phyloP scores from a whole-genome alignment of 2,797 vertebrate genomes.

The Carapus acus region DNA sequence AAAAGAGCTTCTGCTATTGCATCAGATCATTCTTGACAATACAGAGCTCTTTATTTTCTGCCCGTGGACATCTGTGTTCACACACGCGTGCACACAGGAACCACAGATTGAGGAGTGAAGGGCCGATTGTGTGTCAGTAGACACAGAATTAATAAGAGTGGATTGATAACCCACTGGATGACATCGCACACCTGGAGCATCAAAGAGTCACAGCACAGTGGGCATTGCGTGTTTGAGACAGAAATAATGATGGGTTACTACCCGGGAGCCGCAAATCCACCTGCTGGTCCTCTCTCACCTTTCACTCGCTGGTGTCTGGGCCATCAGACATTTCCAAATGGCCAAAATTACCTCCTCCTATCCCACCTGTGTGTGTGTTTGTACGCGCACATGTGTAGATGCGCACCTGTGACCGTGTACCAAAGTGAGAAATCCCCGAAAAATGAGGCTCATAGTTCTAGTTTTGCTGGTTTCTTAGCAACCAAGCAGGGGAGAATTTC shows the following conservation, averaged over 20 bases:
- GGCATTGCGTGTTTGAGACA: constrained; percentile 12
- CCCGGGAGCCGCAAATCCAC: constrained; percentile 10
- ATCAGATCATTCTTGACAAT: no score
- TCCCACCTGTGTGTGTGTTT: constrained; percentile 20
- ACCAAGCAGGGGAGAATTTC: no score
- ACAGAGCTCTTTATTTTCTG: no score
- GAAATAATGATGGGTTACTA: background rate
- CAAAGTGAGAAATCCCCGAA: constrained; percentile 27
- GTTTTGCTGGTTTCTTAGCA: no score
- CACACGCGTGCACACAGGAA: no score
- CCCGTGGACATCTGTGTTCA: no score
- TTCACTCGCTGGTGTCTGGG: background rate
- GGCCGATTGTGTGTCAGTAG: constrained; percentile 27
- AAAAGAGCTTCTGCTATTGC: no score
- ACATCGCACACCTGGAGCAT: constrained; percentile 71
- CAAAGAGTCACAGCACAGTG: constrained; percentile 51
- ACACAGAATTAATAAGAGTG: constrained; percentile 55
- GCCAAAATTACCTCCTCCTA: constrained; percentile 15
- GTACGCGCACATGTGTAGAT: no score
- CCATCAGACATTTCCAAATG: constrained; percentile 34
- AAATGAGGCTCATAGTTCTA: background rate
- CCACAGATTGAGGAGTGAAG: constrained; percentile 18
- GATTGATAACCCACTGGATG: constrained; percentile 52
- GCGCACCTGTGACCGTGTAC: constrained; percentile 16
- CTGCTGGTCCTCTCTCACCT: constrained; percentile 14